Evolutionary conservation across 1,140 invertebrate genomes (phyloP), one percentile per base, ranked within the genome.

Genomic region (Metaphire vulgaris): DNA sequence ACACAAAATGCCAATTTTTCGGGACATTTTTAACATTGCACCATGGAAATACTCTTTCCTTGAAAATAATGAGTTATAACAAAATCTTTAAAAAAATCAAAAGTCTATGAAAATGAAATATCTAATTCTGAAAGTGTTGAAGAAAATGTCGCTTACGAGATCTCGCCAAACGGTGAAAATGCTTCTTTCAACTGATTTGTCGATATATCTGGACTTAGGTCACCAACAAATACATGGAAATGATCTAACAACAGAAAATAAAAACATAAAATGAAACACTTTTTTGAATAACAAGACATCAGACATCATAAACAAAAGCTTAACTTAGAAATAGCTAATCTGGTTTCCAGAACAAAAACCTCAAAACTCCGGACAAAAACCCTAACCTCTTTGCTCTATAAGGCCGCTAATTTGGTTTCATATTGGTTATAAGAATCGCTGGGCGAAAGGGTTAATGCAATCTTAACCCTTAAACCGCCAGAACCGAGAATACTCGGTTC

Each of bases 201-300:
- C 88, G 99, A 97, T 79, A 99, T 97, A 88, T 99, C 97, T 33
- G 96, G 95, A 87, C 96, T 98, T 69, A 99, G 89, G 88, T 99
- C 97, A 80, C 97, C 97, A 71, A 99, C 97, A 86, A 99, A 99
- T 89, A 99, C 98, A 88, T 99, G 97, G 88, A 83, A 85, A 80
- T 87, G 85, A 80, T 87, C 85, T 86, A 81, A 79, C 84, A 84
- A 74, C 6, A 69, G 6, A 69, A 14, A 28, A 6, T 26, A 28
- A 26, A 2, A 69, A 56, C 33, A 16, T 41, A 14, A 56, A 21
- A 1, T 34, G 14, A 33, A 34, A 34, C 0, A 29, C 33, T 73
- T 2, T 56, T 29, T 28, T 14, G 14, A 41, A 12, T 21, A 56
- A 41, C 12, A 26, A 73, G 56, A 12, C 30, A 1, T 70, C 1